Base-by-base conservation (phyloP, 2,888 invertebrate genomes). In the Leptinotarsa rubiginosa region DNA sequence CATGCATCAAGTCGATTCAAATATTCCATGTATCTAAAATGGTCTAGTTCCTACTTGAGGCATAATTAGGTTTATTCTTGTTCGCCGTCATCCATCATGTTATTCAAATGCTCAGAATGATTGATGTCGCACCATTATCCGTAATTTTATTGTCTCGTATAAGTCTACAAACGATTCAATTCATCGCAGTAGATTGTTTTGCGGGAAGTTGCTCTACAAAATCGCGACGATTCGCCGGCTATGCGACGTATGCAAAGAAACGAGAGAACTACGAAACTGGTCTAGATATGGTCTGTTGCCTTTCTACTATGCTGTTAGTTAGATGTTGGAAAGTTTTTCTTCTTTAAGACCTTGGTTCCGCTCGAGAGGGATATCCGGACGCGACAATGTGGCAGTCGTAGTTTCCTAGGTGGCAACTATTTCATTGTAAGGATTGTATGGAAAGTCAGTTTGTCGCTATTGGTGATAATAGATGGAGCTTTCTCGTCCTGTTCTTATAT, bases 241-340 rank as follows among this genome's bases (percentile, higher is more conserved):
- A 15, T 25, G 16, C 41, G 62, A 62, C 41, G 31, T 62, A 62
- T 62, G 62, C 62, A 62, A 62, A 62, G 62, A 62, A 62, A 62
- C 62, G n/a, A 62, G 62, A 62, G 62, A 62, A 62, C 62, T 25
- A 25, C 25, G 77, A 78, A 81, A 81, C 80, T 80, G 77, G 81
- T 80, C 80, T 77, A 80, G 81, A 78, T 81, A 80, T 77, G 81
- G 75, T 80, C 78, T 70, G 80, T 66, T 81, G 80, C 69, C 72
- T 81, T 77, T 75, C 49, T 71, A 79, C 75, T 77, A 77, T 77
- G 75, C 66, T 47, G 59, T 66, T 41, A 49, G 50, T 64, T 31
- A 18, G 22, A 62, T 41, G 41, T 41, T 41, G 25, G 41, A 62
- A 62, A n/a, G n/a, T n/a, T 62, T 62, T 62, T 41, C 62, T 31